A percentile compares a stretch with the other conserved stretches of the same genome.
Conservation (phyloP, 2,888 invertebrate species). For the Andrena marginata region DNA sequence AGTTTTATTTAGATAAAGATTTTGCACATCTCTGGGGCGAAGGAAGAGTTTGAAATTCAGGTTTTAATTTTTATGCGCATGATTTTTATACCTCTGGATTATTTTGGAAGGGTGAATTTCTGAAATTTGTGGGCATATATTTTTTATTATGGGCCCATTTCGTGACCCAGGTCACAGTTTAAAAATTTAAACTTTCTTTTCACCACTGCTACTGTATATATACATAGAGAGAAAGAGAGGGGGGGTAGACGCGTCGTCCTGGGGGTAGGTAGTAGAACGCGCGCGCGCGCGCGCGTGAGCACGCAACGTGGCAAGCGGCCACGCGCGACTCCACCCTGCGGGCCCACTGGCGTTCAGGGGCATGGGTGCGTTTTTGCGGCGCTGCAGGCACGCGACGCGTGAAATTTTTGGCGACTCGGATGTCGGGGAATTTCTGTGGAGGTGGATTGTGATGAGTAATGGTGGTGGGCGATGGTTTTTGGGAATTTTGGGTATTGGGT, state of each 20-base stretch:
- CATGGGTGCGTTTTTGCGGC: not conserved
- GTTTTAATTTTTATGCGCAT: no score
- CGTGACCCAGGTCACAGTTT: no score
- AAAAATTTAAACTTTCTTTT: no score
- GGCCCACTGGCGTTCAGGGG: not conserved
- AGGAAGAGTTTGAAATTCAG: no score
- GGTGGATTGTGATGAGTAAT: not conserved
- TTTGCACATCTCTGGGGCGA: no score
- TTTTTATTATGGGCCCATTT: no score
- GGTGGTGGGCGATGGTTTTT: not conserved
- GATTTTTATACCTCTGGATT: no score
- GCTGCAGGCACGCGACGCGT: slow-evolving; percentile 19
- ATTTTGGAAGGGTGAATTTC: no score
- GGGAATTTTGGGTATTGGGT: not conserved
- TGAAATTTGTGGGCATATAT: no score
- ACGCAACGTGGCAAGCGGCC: slow-evolving; percentile 2
- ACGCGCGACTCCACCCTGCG: not conserved
- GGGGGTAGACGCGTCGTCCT: not conserved
- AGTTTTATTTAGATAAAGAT: no score
- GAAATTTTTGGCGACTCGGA: slow-evolving; percentile 4
- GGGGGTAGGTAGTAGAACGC: not conserved
- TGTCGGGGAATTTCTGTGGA: not conserved
- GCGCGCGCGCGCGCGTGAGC: slow-evolving; percentile 6
- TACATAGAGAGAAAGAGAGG: not conserved
- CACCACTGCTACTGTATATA: no score